Base-by-base conservation (phyloP, 2,113 vertebrate genomes). In the Zapus hudsonius region DNA sequence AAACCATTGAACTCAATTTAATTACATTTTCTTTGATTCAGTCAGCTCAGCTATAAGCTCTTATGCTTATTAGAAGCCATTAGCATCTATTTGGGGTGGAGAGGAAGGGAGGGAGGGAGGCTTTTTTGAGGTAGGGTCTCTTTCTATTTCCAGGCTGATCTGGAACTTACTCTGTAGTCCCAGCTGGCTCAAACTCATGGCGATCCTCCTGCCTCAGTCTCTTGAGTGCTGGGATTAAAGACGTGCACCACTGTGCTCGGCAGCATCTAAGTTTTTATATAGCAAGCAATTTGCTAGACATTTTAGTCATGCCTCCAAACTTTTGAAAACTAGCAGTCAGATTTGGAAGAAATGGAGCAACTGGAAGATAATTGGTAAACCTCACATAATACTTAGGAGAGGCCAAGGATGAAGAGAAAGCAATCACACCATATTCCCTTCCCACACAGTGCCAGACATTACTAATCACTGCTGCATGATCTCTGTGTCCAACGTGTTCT, bases 341-440 rank as follows among this genome's bases (percentile, higher is more conserved):
- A 57, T 47, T 16, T 1, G 67, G 42, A 87, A 93, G 89, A 91
- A 75, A 75, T 5, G 23, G 23, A 47, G 25, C 7, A 47, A 82
- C 70, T 90, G 4, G 57, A 91, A 66, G 38, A 74, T 82, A 29
- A 85, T 75, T 79, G 66, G n/a, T 82, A 74, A 94, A n/a, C 20
- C 40, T 55, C 70, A 79, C 36, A 33, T 7, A 55, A 76, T 27
- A 9, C 36, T 89, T 36, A 17, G 69, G 2, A 40, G 27, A 93
- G 47, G 25, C 7, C 33, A 12, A 22, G 36, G 13, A 52, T 47
- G 70, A 47, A 3, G 8, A 29, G 47, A 20, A 31, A 16, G 23
- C n/a, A 55, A 5, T 5, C 22, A 16, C 0, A 33, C 27, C 4
- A 23, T 7, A 10, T 27, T n/a, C 38, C 38, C 40, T 2, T n/a